A percentile compares a stretch with the other conserved stretches of the same genome.
Evolutionary conservation across 2,113 vertebrate species (phyloP).

Genomic region (Hydrolagus affinis): DNA sequence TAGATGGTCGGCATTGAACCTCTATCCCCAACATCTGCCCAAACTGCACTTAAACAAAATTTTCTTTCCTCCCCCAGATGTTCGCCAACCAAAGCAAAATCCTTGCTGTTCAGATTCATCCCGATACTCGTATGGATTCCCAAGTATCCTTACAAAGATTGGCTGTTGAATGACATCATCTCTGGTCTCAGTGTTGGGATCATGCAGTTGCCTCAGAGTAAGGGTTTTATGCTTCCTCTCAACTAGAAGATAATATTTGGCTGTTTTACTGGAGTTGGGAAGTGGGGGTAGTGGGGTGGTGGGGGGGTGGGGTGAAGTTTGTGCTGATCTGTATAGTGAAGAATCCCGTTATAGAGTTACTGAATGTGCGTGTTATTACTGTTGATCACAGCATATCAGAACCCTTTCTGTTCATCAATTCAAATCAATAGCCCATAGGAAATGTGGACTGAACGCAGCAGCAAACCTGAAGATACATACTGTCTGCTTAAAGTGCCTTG

Average conservation of each 20-base stretch:
- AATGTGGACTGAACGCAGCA: too few relatives aligned
- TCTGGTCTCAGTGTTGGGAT: constrained; percentile 85
- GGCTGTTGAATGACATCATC: constrained; percentile 67
- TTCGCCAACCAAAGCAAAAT: constrained; percentile 52
- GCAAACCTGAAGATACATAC: too few relatives aligned
- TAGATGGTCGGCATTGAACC: too few relatives aligned
- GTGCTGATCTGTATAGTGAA: too few relatives aligned
- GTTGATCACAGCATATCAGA: too few relatives aligned
- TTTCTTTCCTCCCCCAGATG: constrained; percentile 56
- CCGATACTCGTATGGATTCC: constrained; percentile 79
- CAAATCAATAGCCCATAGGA: too few relatives aligned
- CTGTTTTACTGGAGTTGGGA: neutral
- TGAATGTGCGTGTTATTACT: too few relatives aligned
- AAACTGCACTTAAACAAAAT: neutral
- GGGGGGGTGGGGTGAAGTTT: too few relatives aligned
- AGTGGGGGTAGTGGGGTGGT: too few relatives aligned
- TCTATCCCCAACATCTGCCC: neutral
- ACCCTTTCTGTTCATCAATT: too few relatives aligned
- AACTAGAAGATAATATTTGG: neutral
- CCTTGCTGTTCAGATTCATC: constrained; percentile 54
- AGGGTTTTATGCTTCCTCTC: constrained; percentile 34
- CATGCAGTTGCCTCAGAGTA: constrained; percentile 90
- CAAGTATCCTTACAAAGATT: constrained; percentile 70
- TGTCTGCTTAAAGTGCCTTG: too few relatives aligned
- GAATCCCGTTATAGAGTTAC: too few relatives aligned